Conservation (phyloP, 2,888 invertebrate genomes). For the Chorisops tibialis region DNA sequence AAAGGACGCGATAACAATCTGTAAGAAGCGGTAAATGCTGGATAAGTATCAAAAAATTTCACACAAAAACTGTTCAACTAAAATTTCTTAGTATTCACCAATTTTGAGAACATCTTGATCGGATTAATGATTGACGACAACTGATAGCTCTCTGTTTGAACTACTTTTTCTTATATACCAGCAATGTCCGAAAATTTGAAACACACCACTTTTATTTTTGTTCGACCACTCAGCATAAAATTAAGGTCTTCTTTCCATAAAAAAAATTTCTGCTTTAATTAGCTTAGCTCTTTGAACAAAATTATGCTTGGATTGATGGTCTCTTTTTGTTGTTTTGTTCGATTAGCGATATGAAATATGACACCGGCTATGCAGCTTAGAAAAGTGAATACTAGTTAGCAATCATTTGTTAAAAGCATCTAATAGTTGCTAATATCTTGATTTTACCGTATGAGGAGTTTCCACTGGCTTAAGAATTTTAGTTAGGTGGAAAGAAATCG, state of each 20-base stretch:
- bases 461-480: too few relatives aligned
- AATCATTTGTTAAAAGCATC: too few relatives aligned
- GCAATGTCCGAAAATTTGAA: not conserved
- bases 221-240: constrained; percentile 7
- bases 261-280: constrained; percentile 8
- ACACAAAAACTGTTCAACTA: constrained; percentile 4
- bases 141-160: constrained; percentile 9
- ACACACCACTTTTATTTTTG: constrained; percentile 17
- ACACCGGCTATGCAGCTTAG: not conserved
- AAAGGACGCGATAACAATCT: constrained; percentile 11
- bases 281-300: not conserved
- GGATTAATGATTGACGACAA: constrained; percentile 7
- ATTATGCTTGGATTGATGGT: not conserved
- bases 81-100: constrained; percentile 13
- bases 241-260: constrained; percentile 12
- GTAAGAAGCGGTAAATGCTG: not conserved
- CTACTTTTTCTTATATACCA: constrained; percentile 26
- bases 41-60: not conserved
- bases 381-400: too few relatives aligned
- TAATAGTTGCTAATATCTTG: too few relatives aligned
- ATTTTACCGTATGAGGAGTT: too few relatives aligned
- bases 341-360: not conserved
- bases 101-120: constrained; percentile 24
- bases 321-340: not conserved
- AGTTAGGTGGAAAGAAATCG: too few relatives aligned